Conservation (phyloP, 2,113 vertebrate species). For the Spea bombifrons region DNA sequence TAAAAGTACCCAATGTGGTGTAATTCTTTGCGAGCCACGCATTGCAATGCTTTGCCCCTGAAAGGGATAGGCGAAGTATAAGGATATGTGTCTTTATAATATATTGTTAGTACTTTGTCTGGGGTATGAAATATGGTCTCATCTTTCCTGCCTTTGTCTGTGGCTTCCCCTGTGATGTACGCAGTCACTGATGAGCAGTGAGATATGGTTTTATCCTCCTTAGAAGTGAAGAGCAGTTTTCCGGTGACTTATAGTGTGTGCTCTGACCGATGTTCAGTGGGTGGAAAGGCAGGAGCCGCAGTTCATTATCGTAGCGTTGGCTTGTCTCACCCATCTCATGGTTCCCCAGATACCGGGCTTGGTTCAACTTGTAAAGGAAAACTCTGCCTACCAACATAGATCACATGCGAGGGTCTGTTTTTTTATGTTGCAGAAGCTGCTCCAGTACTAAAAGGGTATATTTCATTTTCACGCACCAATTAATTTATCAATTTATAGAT, state of each 20-base stretch:
- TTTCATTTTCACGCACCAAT: too few relatives aligned
- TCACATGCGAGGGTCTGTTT: background rate
- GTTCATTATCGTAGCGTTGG: conserved; percentile 24
- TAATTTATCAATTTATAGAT: too few relatives aligned
- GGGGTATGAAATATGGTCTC: conserved; percentile 15
- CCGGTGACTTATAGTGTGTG: conserved; percentile 29
- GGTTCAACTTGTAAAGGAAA: conserved; percentile 8
- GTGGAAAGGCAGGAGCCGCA: conserved; percentile 29
- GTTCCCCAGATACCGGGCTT: conserved; percentile 18
- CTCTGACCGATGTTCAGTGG: conserved; percentile 27
- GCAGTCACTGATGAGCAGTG: conserved; percentile 34
- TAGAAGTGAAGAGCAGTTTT: conserved; percentile 15
- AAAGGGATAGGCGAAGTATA: background rate
- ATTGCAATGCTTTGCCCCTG: background rate
- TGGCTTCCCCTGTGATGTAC: conserved; percentile 29
- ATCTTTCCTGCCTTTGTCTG: conserved; percentile 16
- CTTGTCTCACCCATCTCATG: conserved; percentile 6
- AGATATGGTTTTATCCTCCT: conserved; percentile 40
- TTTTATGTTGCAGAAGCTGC: too few relatives aligned
- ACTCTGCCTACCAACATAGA: conserved; percentile 6
- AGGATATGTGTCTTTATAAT: background rate
- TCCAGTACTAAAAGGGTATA: too few relatives aligned
- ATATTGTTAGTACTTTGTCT: background rate
- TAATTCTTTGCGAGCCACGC: background rate
- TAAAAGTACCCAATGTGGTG: background rate